phyloP scores from a whole-genome alignment of 2,113 vertebrate genomes.

The Microtus montanus region DNA sequence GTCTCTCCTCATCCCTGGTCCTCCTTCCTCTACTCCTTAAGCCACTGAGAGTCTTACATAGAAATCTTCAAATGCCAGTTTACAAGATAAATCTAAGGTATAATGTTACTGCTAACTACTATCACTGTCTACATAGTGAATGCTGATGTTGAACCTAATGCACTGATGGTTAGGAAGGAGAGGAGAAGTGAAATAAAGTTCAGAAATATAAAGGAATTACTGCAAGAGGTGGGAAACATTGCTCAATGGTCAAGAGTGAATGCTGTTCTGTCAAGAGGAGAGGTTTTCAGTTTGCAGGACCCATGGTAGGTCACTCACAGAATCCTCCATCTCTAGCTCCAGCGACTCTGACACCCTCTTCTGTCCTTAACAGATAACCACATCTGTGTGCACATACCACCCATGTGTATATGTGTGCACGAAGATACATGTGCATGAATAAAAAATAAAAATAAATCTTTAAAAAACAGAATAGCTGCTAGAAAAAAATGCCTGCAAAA shows the following conservation, averaged over 20 bases:
- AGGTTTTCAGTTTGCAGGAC: neutral
- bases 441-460: neutral
- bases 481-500: too few species aligned
- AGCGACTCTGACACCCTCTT: neutral
- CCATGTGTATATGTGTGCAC: too few species aligned
- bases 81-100: neutral
- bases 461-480: too few species aligned
- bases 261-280: neutral
- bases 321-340: neutral
- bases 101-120: neutral
- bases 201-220: neutral
- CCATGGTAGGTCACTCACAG: neutral
- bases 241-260: neutral
- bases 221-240: neutral
- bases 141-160: neutral
- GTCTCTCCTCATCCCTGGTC: neutral
- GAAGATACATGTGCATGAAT: neutral
- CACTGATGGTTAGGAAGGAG: neutral
- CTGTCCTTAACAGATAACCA: neutral
- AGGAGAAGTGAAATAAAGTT: neutral
- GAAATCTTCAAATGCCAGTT: neutral
- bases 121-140: neutral
- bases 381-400: neutral
- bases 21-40: neutral
- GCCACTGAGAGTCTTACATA: neutral